Evolutionary conservation across 2,797 vertebrate genomes (phyloP).

Genomic region (Mastacembelus armatus): DNA sequence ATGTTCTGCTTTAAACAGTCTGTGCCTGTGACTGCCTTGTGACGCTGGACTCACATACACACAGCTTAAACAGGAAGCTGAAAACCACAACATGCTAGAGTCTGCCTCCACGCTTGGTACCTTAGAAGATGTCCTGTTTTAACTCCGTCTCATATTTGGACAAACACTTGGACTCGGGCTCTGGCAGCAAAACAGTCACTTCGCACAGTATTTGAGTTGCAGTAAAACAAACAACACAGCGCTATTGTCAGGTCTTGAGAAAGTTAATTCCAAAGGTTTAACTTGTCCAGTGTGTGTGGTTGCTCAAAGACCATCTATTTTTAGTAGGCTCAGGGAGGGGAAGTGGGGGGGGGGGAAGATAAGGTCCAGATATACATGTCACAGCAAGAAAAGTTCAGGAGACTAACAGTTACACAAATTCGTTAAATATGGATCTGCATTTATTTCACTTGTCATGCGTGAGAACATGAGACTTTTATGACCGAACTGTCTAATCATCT

Average conservation of each 20-base stretch:
- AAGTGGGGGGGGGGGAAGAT: conserved; percentile 27
- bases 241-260: conserved; percentile 23
- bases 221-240: too few species aligned
- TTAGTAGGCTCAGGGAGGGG: conserved; percentile 54
- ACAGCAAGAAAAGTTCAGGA: conserved; percentile 29
- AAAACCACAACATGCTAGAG: background rate
- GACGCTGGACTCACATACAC: conserved; percentile 43
- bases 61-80: conserved; percentile 17
- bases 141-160: too few species aligned
- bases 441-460: background rate
- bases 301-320: conserved; percentile 71
- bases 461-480: background rate
- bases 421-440: background rate
- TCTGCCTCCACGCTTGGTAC: background rate
- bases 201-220: background rate
- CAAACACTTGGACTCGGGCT: background rate
- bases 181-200: too few species aligned
- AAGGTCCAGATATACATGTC: conserved; percentile 43
- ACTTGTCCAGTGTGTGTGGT: conserved; percentile 60
- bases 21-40: conserved; percentile 42
- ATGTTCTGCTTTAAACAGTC: conserved; percentile 52
- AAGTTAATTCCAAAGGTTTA: conserved; percentile 63
- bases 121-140: too few species aligned
- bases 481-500: conserved; percentile 22
- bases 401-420: background rate